Evolutionary conservation across 1,140 invertebrate genomes (phyloP).

Genomic region (Meloidogyne exigua): DNA sequence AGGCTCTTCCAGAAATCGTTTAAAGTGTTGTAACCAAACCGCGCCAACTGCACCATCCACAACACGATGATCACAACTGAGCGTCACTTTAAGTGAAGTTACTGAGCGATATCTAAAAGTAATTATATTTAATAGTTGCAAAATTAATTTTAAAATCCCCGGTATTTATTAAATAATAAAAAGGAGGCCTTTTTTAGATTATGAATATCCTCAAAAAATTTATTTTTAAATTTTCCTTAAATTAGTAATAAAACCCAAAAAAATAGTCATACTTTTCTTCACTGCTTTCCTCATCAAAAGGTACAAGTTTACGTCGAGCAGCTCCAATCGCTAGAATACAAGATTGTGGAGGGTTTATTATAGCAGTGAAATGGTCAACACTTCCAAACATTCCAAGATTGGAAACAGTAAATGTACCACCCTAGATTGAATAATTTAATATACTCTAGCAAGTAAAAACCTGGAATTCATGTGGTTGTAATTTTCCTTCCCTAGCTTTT

Average conservation of each 20-base stretch:
- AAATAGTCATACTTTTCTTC: conserved; percentile 18
- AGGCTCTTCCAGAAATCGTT: conserved; percentile 69
- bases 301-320: conserved; percentile 68
- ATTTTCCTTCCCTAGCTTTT: conserved; percentile 87
- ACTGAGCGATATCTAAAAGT: conserved; percentile 65
- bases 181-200: no score
- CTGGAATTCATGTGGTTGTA: conserved; percentile 95
- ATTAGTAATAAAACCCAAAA: no score
- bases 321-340: conserved; percentile 73
- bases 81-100: conserved; percentile 71
- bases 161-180: no score
- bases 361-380: conserved; percentile 71
- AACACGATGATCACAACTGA: conserved; percentile 75
- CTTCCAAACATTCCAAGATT: conserved; percentile 96
- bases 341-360: conserved; percentile 74
- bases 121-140: not conserved
- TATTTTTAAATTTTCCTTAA: no score
- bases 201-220: no score
- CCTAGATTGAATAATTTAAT: conserved; percentile 68
- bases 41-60: conserved; percentile 76
- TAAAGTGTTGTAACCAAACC: conserved; percentile 72
- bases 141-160: no score
- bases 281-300: conserved; percentile 57
- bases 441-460: conserved; percentile 68
- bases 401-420: conserved; percentile 80